Evolutionary conservation across 2,888 invertebrate species (phyloP).

Genomic region (Elegia similella): DNA sequence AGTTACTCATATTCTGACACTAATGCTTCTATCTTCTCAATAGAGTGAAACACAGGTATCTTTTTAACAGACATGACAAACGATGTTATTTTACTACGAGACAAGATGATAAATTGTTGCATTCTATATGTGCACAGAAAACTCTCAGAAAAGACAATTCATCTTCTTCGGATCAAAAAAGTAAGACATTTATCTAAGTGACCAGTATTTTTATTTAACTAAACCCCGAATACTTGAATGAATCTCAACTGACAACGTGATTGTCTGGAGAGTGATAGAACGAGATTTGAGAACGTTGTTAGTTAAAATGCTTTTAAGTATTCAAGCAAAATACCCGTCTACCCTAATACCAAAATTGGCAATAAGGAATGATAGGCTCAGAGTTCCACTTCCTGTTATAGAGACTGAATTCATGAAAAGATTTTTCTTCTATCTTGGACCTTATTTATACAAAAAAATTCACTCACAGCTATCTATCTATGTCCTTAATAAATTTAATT

Average conservation of each 20-base stretch:
- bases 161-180: not conserved
- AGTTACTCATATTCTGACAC: not conserved
- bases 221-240: not conserved
- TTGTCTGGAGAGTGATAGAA: too few relatives aligned
- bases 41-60: not conserved
- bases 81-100: constrained; percentile 1
- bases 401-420: too few relatives aligned
- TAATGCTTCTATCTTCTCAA: not conserved
- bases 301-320: too few relatives aligned
- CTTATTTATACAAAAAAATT: too few relatives aligned
- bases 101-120: not conserved
- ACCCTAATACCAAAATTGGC: too few relatives aligned
- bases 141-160: not conserved
- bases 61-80: not conserved
- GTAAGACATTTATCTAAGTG: not conserved
- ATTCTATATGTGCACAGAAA: not conserved
- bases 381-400: too few relatives aligned
- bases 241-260: not conserved
- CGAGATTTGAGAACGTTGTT: too few relatives aligned
- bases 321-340: too few relatives aligned
- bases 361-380: too few relatives aligned
- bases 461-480: too few relatives aligned
- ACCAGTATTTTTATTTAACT: not conserved
- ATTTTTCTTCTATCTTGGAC: too few relatives aligned
- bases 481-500: too few relatives aligned